Evolutionary conservation across 2,888 invertebrate species (phyloP).

Genomic region (Epiblema foenella): DNA sequence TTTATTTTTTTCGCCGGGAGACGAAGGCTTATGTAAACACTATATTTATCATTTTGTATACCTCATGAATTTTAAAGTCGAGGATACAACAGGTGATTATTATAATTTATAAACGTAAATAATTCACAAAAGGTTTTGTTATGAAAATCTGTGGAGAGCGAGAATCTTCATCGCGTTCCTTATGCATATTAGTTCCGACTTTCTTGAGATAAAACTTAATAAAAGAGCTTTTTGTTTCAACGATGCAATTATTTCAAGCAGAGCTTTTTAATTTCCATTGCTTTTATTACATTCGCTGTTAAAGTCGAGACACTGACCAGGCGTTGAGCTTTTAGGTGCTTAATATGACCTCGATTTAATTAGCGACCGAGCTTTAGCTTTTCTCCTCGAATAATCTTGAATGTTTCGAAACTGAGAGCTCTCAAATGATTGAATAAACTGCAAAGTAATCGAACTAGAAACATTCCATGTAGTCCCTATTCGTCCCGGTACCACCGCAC

Average conservation of each 20-base stretch:
- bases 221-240: constrained; percentile 29
- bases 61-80: background rate
- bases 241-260: constrained; percentile 27
- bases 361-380: too few species aligned
- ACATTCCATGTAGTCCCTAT: too few species aligned
- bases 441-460: too few species aligned
- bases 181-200: constrained; percentile 41
- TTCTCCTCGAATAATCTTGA: background rate
- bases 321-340: background rate
- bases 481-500: too few species aligned
- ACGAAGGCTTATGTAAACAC: too few species aligned
- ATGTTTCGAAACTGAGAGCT: too few species aligned
- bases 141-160: constrained; percentile 4
- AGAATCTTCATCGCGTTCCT: constrained; percentile 24
- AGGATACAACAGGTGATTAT: background rate
- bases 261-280: background rate
- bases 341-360: background rate
- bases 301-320: background rate
- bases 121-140: background rate
- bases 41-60: too few species aligned
- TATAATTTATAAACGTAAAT: constrained; percentile 9
- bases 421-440: too few species aligned
- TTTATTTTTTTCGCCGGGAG: too few species aligned
- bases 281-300: background rate
- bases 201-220: constrained; percentile 34